Percentiles rank a stretch among this genome's conserved stretches.
Evolutionary conservation across 2,113 vertebrate genomes (phyloP).

Genomic region (Origma solitaria): DNA sequence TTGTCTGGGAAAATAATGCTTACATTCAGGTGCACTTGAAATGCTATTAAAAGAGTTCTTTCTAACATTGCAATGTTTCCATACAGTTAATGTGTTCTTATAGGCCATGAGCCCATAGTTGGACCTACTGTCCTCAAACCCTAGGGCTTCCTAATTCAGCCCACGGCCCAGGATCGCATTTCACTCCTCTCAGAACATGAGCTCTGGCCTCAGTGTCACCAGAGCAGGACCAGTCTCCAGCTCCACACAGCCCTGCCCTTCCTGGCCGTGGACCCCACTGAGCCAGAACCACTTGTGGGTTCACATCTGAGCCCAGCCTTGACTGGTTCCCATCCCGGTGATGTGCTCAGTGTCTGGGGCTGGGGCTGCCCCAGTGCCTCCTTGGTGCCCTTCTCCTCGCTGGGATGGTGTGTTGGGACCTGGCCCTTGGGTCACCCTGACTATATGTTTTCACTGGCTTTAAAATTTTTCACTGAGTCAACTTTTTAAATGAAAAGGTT

Average conservation of each 20-base stretch:
- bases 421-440: fast-evolving
- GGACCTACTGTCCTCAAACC: not conserved
- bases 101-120: not conserved
- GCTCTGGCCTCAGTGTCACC: not conserved
- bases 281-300: fast-evolving
- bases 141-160: not conserved
- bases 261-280: fast-evolving
- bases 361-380: fast-evolving
- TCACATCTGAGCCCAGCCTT: fast-evolving
- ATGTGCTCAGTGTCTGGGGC: fast-evolving
- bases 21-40: not conserved
- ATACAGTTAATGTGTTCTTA: not conserved
- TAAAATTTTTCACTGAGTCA: not conserved
- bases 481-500: not conserved
- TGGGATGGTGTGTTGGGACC: fast-evolving
- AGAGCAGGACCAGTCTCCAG: not conserved
- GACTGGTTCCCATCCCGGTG: not conserved
- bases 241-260: not conserved
- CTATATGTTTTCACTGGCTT: not conserved
- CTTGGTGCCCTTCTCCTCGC: not conserved
- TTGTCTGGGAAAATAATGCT: not conserved
- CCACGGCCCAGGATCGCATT: fast-evolving
- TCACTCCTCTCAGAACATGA: not conserved
- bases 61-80: not conserved
- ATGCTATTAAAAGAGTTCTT: not conserved